Evolutionary conservation across 2,113 vertebrate genomes (phyloP).

Genomic region (Rattus rattus): DNA sequence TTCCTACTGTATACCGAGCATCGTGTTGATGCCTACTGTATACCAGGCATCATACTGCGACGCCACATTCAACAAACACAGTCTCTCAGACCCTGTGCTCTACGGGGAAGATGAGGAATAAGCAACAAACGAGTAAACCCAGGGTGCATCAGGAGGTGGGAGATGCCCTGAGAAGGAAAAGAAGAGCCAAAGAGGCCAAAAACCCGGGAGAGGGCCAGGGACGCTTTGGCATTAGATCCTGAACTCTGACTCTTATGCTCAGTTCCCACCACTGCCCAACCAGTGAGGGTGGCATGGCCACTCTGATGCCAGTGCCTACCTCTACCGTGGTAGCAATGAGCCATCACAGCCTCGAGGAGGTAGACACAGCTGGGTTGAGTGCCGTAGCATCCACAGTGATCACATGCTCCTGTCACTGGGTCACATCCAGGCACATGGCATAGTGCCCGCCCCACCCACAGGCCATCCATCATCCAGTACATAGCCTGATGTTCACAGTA

Average conservation of each 20-base stretch:
- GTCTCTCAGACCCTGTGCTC: neutral
- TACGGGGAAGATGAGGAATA: neutral
- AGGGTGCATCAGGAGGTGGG: fast-evolving
- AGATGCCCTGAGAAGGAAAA: neutral
- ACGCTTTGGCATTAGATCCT: no score
- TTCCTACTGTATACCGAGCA: neutral
- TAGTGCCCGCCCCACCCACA: fast-evolving
- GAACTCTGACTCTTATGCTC: neutral
- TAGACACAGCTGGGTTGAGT: fast-evolving
- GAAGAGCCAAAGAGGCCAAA: neutral
- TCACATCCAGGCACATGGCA: fast-evolving
- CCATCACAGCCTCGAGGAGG: neutral
- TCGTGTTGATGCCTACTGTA: neutral
- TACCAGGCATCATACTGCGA: neutral
- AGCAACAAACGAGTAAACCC: neutral
- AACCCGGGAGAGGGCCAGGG: fast-evolving
- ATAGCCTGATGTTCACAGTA: no score
- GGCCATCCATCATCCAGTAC: neutral
- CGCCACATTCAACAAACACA: neutral
- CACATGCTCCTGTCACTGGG: fast-evolving
- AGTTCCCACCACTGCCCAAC: neutral
- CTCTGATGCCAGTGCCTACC: neutral
- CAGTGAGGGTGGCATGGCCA: neutral
- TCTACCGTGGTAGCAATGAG: neutral
- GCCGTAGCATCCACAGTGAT: fast-evolving